Evolutionary conservation across 2,113 vertebrate species (phyloP).

Genomic region (Archocentrus centrarchus): DNA sequence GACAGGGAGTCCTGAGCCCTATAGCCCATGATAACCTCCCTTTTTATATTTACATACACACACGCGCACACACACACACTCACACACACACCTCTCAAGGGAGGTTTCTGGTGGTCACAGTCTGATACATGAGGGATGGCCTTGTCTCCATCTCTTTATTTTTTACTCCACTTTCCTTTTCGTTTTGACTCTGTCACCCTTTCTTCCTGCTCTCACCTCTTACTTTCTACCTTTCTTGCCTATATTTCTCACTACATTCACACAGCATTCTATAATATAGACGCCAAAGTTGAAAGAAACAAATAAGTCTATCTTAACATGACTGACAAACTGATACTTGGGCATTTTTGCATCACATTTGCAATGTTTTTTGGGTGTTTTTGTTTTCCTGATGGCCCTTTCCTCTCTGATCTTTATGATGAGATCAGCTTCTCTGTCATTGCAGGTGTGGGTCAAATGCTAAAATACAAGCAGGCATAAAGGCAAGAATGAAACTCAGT

Average conservation of each 20-base stretch:
- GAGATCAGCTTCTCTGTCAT: not conserved
- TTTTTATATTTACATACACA: not conserved
- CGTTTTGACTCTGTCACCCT: not conserved
- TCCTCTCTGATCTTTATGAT: not conserved
- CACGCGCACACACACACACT: too few species aligned
- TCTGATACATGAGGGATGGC: constrained; percentile 44
- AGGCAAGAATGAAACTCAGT: not conserved
- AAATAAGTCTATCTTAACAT: too few species aligned
- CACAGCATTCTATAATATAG: not conserved
- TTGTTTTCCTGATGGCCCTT: not conserved
- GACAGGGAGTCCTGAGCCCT: constrained; percentile 56
- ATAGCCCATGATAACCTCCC: constrained; percentile 38
- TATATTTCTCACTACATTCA: not conserved
- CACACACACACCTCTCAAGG: not conserved
- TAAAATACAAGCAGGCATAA: not conserved
- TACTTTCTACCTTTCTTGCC: not conserved
- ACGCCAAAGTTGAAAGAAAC: not conserved
- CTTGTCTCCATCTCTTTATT: constrained; percentile 12
- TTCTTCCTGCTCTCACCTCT: not conserved
- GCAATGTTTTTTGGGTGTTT: not conserved
- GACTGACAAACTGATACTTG: too few species aligned
- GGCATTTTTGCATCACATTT: too few species aligned
- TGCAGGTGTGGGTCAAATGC: not conserved
- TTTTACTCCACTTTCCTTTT: not conserved
- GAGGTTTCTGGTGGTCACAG: constrained; percentile 37